Evolutionary conservation across 1,140 invertebrate species (phyloP), one percentile per base, ranked within the genome.

Genomic region (Pomacea maculata): DNA sequence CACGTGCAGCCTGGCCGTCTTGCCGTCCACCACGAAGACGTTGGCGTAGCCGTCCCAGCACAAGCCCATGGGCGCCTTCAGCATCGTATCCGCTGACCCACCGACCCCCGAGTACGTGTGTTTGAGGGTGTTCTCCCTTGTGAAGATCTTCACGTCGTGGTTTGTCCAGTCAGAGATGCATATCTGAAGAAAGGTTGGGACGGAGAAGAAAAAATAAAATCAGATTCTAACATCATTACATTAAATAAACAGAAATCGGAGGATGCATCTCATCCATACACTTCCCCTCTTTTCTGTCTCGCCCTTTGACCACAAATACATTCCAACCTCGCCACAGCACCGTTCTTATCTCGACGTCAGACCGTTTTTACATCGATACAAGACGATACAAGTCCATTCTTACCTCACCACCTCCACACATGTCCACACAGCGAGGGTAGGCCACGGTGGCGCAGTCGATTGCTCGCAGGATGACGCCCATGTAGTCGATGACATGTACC

Each of bases 71-170:
- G 76, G 77, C 15, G 77, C 54, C 57, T 57, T 54, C 77, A 78
- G 65, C 65, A 57, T 45, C 15, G 77, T 67, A 52, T 71, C 77
- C 65, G 77, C 29, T 15, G 54, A 45, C n/a, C 77, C 77, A 0
- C 17, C n/a, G 15, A 78, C 77, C 17, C 77, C 77, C 12, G 65
- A 70, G 77, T 78, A 78, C 19, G 52, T 67, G 75, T 77, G 64
- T 34, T 68, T 77, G n/a, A 29, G 71, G 10, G 65, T 4, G 45
- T 52, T 65, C 6, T 70, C 65, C 11, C n/a, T 15, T 6, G 15
- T 45, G 77, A 78, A 70, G 77, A 78, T 78, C 65, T 78, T 78
- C 34, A 78, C 65, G 77, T 78, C 68, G 77, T 78, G 77, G 77
- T 78, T 65, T 21, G 77, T 78, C 77, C 77, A 78, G 77, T 78